These are phyloP conservation scores for Conopomorpha cramerella DNA, from an alignment of 1,140 invertebrate species.

Conservation along the genomic window DNA sequence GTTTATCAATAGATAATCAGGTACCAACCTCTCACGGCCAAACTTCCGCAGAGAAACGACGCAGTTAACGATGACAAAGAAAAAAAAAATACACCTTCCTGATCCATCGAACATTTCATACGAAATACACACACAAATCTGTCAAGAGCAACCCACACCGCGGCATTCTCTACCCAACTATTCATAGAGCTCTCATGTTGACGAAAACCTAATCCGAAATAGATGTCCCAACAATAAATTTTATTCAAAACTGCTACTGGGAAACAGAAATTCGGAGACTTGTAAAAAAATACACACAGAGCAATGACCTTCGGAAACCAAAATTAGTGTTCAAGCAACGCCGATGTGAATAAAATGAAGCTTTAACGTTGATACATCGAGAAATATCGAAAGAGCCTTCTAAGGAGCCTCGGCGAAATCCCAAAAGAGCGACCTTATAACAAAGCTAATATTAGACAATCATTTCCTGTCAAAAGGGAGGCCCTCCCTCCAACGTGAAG, in stretches of 20 bases:
- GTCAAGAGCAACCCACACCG: slow-evolving; percentile 30
- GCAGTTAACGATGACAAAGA: too few relatives aligned
- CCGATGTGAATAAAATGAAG: too few relatives aligned
- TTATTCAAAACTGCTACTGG: slow-evolving; percentile 44
- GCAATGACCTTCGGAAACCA: too few relatives aligned
- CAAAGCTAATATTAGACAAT: slow-evolving; percentile 61
- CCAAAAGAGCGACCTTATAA: slow-evolving; percentile 54
- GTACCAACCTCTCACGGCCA: too few relatives aligned
- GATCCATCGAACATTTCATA: slow-evolving; percentile 24
- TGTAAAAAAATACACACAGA: too few relatives aligned
- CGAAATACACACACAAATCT: slow-evolving; percentile 55
- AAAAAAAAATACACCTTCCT: slow-evolving; percentile 27
- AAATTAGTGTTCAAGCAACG: too few relatives aligned
- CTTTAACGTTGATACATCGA: neutral
- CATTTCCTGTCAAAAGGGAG: slow-evolving; percentile 58
- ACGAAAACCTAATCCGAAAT: slow-evolving; percentile 45
- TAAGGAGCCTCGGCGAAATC: slow-evolving; percentile 35
- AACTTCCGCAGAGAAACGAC: too few relatives aligned
- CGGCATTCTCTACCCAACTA: slow-evolving; percentile 19
- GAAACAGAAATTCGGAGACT: too few relatives aligned
- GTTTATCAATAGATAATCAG: too few relatives aligned
- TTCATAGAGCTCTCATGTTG: slow-evolving; percentile 40
- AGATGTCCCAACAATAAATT: slow-evolving; percentile 46
- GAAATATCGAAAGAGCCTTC: slow-evolving; percentile 4
- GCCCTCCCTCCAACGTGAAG: slow-evolving; percentile 19